Evolutionary conservation across 2,113 vertebrate genomes (phyloP), one percentile per base, ranked within the genome.

Genomic region (Burhinus bistriatus): DNA sequence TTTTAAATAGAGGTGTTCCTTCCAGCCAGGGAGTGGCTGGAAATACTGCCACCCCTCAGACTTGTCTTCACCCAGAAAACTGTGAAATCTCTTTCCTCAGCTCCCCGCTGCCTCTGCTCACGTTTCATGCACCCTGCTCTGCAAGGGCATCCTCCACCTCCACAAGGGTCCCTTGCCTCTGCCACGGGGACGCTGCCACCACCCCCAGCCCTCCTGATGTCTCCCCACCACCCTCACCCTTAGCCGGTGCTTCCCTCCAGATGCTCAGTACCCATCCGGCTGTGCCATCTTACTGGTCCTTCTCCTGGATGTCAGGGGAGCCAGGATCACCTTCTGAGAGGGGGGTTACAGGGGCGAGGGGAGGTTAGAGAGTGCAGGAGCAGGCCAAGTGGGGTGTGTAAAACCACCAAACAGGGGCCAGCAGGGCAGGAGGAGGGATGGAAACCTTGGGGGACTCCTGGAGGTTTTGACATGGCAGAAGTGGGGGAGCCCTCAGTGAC

Each of bases 311-410:
- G 8, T n/a, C 30, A 32, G 36, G 20, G 15, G 12, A 81, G 23
- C 4, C 57, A 49, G 59, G 20, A 42, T 52, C 71, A 30, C 13
- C 22, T 52, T 42, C 29, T 69, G 8, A 5, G 2, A 57, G 34
- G 9, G 1, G 2, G 7, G 9, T 14, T 34, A 4, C 3, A 62
- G 22, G 11, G 7, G 8, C 5, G 2, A 32, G 9, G 4, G 13
- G 15, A 52, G 27, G 23, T 52, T 16, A 18, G 29, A 47, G 42
- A 68, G n/a, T 13, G 40, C 21, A n/a, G 18, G 7, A 69, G 14
- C 36, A 27, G 32, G 15, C 11, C 40, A 13, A 42, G 6, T 0
- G 0, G 1, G 1, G 8, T 3, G 4, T 34, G 5, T 18, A 91
- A 78, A 91, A 26, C 23, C 40, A 14, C 7, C 13, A 34, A 26